phyloP scores from a whole-genome alignment of 64 coral and sea anemone species.

The Pocillopora verrucosa region DNA sequence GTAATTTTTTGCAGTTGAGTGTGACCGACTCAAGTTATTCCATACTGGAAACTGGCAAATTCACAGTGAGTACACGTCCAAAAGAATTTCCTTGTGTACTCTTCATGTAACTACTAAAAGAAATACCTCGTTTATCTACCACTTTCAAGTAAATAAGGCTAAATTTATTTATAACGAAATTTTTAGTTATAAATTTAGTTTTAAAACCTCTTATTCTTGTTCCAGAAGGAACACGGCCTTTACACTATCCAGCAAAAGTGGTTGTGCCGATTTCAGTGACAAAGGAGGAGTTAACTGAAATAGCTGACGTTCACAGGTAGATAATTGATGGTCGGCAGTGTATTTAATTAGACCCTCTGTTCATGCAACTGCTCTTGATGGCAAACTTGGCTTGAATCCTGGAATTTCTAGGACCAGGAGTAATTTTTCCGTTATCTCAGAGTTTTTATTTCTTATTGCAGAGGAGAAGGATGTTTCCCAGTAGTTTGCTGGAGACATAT shows the following conservation, averaged over 20 bases:
- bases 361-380: too few species aligned
- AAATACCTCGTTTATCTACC: neutral
- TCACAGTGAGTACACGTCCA: conserved; percentile 30
- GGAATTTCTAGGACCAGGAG: too few species aligned
- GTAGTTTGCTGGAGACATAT: conserved; percentile 82
- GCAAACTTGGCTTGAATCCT: too few species aligned
- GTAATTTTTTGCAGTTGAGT: conserved; percentile 58
- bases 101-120: neutral
- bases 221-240: conserved; percentile 28
- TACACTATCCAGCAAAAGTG: conserved; percentile 62
- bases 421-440: neutral
- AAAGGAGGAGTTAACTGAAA: conserved; percentile 47
- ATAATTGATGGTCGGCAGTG: neutral
- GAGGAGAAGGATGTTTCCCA: conserved; percentile 61
- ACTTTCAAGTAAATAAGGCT: neutral
- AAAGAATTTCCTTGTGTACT: neutral
- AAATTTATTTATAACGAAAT: neutral
- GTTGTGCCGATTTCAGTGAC: conserved; percentile 61
- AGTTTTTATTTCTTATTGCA: neutral
- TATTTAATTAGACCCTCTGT: neutral
- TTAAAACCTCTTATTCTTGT: conserved; percentile 1
- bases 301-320: conserved; percentile 81
- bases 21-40: conserved; percentile 54
- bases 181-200: neutral
- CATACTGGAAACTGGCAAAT: conserved; percentile 55